Evolutionary conservation across 2,888 invertebrate genomes (phyloP).

Genomic region (Lasioglossum villosulum): DNA sequence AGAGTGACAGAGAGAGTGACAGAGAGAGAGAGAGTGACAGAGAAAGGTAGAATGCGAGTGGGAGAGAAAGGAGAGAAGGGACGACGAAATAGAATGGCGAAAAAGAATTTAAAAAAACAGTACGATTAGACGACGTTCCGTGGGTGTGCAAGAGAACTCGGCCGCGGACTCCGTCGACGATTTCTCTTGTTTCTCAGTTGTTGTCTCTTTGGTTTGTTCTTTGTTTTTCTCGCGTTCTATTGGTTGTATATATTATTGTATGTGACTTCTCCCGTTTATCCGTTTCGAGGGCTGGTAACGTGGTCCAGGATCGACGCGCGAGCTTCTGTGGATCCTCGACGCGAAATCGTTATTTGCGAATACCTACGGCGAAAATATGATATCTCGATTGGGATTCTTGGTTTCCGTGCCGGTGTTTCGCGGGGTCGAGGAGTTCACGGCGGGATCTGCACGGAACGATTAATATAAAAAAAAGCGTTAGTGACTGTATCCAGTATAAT

Average conservation of each 20-base stretch:
- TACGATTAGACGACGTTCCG: constrained; percentile 69
- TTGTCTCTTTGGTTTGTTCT: constrained; percentile 10
- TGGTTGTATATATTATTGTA: background rate
- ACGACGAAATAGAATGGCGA: constrained; percentile 46
- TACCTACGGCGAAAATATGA: background rate
- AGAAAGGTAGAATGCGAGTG: constrained; percentile 24
- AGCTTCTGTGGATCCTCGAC: constrained; percentile 23
- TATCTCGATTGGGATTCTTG: background rate
- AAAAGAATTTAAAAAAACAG: constrained; percentile 61
- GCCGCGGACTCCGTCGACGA: constrained; percentile 64
- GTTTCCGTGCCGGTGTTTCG: background rate
- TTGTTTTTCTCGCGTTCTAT: background rate
- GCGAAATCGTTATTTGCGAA: constrained; percentile 11
- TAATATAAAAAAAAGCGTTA: constrained; percentile 81
- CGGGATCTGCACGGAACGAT: constrained; percentile 68
- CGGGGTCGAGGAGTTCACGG: constrained; percentile 69
- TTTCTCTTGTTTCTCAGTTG: constrained; percentile 24
- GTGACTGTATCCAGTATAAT: constrained; percentile 83
- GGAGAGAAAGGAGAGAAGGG: constrained; percentile 36
- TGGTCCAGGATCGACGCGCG: constrained; percentile 23
- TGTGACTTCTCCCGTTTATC: background rate
- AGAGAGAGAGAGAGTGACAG: constrained; percentile 17
- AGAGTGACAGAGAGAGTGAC: constrained; percentile 5
- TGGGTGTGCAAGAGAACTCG: constrained; percentile 36
- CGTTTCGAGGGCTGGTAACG: background rate